Evolutionary conservation across 1,140 invertebrate genomes (phyloP).

Genomic region (Homalodisca vitripennis): DNA sequence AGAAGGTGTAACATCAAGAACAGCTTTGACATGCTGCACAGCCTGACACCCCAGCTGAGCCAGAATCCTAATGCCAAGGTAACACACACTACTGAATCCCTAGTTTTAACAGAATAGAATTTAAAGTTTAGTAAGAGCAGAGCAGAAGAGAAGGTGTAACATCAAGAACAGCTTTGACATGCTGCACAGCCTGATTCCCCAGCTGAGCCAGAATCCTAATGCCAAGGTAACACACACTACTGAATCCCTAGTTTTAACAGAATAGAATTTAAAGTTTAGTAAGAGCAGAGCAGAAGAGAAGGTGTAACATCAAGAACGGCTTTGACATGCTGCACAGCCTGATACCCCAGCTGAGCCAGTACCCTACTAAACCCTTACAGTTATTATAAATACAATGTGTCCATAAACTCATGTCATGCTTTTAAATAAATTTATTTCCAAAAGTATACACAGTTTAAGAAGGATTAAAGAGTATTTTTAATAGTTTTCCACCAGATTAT

Average conservation of each 20-base stretch:
- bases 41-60: conserved; percentile 88
- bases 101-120: no score
- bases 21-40: conserved; percentile 93
- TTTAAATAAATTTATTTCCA: no score
- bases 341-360: conserved; percentile 89
- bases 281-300: conserved; percentile 97
- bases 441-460: no score
- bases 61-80: conserved; percentile 90
- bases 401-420: no score
- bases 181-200: conserved; percentile 90
- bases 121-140: no score
- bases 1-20: conserved; percentile 96
- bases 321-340: conserved; percentile 92
- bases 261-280: no score
- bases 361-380: no score
- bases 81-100: no score
- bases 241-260: no score
- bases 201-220: conserved; percentile 85
- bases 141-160: conserved; percentile 96
- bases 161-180: conserved; percentile 98
- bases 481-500: no score
- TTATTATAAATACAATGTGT: no score
- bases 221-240: conserved; percentile 76
- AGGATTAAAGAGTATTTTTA: no score
- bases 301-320: conserved; percentile 97